Evolutionary conservation across 1,140 invertebrate genomes (phyloP), one percentile per base, ranked within the genome.

Genomic region (Calephelis nemesis): DNA sequence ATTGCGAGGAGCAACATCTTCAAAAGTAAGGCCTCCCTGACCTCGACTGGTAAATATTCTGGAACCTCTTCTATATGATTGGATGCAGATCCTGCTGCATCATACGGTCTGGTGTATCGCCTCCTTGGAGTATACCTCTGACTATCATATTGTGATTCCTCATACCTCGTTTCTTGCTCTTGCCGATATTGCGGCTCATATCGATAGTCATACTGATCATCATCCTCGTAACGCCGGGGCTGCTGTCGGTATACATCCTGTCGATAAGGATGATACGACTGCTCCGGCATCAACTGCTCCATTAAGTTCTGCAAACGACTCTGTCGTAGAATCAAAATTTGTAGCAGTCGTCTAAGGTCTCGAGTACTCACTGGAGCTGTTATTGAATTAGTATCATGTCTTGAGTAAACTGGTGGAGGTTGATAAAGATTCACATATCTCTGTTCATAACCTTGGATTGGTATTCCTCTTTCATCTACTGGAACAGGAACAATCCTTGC

Each of bases 1-100:
- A 95, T 95, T 0, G 95, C 95, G 15, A 95, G 74, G 72, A 95
- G 94, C 5, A 96, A 80, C 95, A 96, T 95, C 74, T 95, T 93
- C 62, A 95, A 74, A 6, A 96, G 75, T 15, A 96, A 80, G 71
- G 95, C 94, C 83, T 96, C 95, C 49, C 95, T 85, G 8, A 95
- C 93, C 42, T 95, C 93, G 0, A 94, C 88, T 9, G 95, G 95
- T 12, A 95, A 74, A 73, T 94, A 94, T 73, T 95, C 94, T 5
- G 93, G 93, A 40, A 90, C 87, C 69, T 94, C 94, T 60, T 94
- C 93, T 8, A 93, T 89, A 64, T 92, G 92, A 47, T 93, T 93
- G 1, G 88, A 86, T 30, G 84, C 81, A 0, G 93, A 77, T 11
- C 69, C 89, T 68, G 68, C 91, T 63, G 67, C 91, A 47, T 93